Evolutionary conservation across 2,113 vertebrate genomes (phyloP), one percentile per base, ranked within the genome.

Genomic region (Cathartes aura): DNA sequence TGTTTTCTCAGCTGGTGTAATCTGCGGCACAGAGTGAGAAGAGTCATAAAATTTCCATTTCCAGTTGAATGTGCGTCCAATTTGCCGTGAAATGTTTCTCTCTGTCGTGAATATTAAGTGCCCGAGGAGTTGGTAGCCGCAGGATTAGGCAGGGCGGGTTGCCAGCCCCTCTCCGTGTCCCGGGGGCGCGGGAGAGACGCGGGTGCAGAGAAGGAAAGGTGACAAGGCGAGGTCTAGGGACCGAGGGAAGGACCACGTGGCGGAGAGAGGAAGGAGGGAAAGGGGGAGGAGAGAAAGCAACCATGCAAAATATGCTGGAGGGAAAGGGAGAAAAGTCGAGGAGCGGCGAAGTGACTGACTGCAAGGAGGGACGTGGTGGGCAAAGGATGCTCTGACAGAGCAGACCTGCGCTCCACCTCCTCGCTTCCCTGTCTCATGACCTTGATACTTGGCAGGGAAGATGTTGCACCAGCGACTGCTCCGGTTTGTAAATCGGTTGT

Each of bases 21-120:
- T 98, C 98, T 97, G 98, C 68, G 2, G 98, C 86, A 66, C 73
- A 3, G 82, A 98, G 98, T 98, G 98, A 98, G 98, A 98, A 98
- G 96, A 98, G 98, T 98, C 98, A 98, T 98, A 98, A 98, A 98
- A 98, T 98, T 98, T 98, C 98, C 98, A 98, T 98, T 98, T 98
- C 98, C 98, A 98, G 97, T 98, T 98, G 98, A 98, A 97, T 97
- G 98, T 98, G 97, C 92, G 6, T 98, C 98, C 98, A 98, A 98
- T 98, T 98, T 97, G 38, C 98, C 98, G 85, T 98, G 98, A 98
- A 98, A 98, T 98, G 98, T 98, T 98, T 98, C 98, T 98, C 94
- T 98, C 98, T 98, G 97, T 98, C 88, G 96, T 98, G 98, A 98
- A 98, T 98, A 98, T 98, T 98, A 98, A 98, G 98, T 87, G 89